Percentiles rank a stretch among this genome's conserved stretches.
Evolutionary conservation across 92 coral and sea anemone genomes (phyloP).

Genomic region (Parazoanthus darwini): DNA sequence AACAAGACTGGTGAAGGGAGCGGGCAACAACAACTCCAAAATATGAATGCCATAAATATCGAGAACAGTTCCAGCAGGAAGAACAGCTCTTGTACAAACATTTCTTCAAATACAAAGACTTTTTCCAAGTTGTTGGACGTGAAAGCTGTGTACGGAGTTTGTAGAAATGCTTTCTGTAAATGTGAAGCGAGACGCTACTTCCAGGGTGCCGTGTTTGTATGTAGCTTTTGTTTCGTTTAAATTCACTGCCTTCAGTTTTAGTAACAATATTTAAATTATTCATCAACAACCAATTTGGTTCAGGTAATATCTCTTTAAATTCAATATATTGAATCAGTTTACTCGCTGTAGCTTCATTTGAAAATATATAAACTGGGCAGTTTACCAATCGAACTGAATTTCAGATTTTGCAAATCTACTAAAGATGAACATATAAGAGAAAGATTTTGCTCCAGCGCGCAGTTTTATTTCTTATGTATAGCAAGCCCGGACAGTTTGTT

Average conservation of each 20-base stretch:
- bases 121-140: not conserved
- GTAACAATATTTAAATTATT: not conserved
- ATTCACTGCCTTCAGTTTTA: not conserved
- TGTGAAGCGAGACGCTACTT: not conserved
- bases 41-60: not conserved
- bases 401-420: not conserved
- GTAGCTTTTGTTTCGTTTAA: not conserved
- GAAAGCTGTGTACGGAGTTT: not conserved
- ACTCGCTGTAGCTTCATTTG: not conserved
- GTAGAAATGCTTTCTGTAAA: not conserved
- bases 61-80: slow-evolving; percentile 19
- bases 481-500: not conserved
- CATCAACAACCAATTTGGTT: not conserved
- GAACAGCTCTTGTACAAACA: slow-evolving; percentile 38
- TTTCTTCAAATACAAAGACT: not conserved
- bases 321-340: too few relatives aligned
- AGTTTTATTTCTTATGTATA: too few relatives aligned
- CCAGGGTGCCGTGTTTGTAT: not conserved
- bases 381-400: not conserved
- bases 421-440: not conserved
- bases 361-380: too few relatives aligned
- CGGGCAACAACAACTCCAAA: slow-evolving; percentile 39
- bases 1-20: slow-evolving; percentile 24
- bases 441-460: not conserved
- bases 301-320: not conserved